Evolutionary conservation across 2,888 invertebrate species (phyloP).

Genomic region (Caenorhabditis japonica): DNA sequence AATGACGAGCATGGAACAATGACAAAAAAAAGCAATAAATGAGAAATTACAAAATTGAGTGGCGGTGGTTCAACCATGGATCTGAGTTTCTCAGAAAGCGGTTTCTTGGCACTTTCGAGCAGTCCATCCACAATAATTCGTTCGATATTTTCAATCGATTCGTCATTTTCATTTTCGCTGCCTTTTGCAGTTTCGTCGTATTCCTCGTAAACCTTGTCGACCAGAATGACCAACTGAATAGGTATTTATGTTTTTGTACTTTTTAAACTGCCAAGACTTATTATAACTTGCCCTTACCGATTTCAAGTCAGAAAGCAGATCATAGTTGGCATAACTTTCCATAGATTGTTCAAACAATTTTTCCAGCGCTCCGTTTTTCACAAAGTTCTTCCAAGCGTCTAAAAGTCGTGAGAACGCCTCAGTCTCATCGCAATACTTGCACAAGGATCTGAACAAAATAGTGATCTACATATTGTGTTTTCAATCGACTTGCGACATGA

Average conservation of each 20-base stretch:
- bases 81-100: slow-evolving; percentile 29
- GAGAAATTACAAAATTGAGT: slow-evolving; percentile 42
- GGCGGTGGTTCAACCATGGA: slow-evolving; percentile 50
- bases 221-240: slow-evolving; percentile 18
- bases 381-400: slow-evolving; percentile 49
- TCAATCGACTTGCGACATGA: too few species aligned
- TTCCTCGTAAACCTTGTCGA: slow-evolving; percentile 15
- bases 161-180: slow-evolving; percentile 32
- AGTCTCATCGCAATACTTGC: slow-evolving; percentile 49
- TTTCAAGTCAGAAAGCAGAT: slow-evolving; percentile 42
- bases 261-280: not conserved
- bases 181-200: slow-evolving; percentile 7
- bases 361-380: slow-evolving; percentile 40
- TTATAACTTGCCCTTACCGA: slow-evolving; percentile 8
- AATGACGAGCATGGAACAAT: not conserved
- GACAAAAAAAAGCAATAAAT: not conserved
- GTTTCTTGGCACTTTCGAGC: slow-evolving; percentile 37
- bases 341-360: slow-evolving; percentile 22
- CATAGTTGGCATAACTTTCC: slow-evolving; percentile 28
- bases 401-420: slow-evolving; percentile 39
- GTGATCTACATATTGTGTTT: too few species aligned
- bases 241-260: not conserved
- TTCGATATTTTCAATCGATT: slow-evolving; percentile 46
- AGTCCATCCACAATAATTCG: slow-evolving; percentile 41
- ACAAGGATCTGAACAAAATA: slow-evolving; percentile 22